These are phyloP conservation scores for Crotalus helleri DNA, from an alignment of 2,113 vertebrate species.

Conservation along the genomic window DNA sequence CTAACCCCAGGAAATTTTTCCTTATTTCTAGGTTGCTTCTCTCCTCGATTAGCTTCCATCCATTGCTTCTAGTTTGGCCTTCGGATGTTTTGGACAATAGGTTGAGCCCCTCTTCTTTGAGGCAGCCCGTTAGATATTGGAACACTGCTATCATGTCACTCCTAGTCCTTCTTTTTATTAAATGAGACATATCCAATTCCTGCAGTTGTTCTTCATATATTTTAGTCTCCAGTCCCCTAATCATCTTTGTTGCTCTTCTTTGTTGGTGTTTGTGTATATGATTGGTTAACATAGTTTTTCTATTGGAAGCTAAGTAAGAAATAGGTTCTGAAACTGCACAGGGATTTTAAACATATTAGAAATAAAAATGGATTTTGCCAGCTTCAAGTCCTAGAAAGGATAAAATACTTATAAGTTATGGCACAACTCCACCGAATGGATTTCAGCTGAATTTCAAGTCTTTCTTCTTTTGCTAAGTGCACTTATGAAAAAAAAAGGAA, in stretches of 20 bases:
- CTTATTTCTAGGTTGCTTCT: background rate
- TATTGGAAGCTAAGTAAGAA: background rate
- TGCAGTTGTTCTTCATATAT: background rate
- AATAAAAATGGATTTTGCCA: conserved; percentile 26
- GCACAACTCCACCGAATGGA: conserved; percentile 75
- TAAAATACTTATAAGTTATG: conserved; percentile 65
- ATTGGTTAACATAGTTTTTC: background rate
- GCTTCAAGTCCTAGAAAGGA: conserved; percentile 21
- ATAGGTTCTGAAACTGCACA: background rate
- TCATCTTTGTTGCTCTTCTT: background rate
- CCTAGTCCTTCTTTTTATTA: background rate
- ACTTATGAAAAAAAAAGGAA: conserved; percentile 13
- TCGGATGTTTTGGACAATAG: background rate
- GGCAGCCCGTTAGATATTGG: background rate
- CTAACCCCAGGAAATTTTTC: background rate
- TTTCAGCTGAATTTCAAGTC: conserved; percentile 70
- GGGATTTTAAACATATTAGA: background rate
- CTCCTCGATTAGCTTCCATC: background rate
- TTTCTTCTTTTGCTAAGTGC: background rate
- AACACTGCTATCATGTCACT: background rate
- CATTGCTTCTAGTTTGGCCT: background rate
- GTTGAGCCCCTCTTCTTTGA: background rate
- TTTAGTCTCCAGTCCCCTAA: background rate
- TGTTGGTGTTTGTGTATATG: background rate
- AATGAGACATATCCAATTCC: background rate